Base-by-base conservation (phyloP, 1,140 invertebrate species). In the Pectinophora gossypiella region DNA sequence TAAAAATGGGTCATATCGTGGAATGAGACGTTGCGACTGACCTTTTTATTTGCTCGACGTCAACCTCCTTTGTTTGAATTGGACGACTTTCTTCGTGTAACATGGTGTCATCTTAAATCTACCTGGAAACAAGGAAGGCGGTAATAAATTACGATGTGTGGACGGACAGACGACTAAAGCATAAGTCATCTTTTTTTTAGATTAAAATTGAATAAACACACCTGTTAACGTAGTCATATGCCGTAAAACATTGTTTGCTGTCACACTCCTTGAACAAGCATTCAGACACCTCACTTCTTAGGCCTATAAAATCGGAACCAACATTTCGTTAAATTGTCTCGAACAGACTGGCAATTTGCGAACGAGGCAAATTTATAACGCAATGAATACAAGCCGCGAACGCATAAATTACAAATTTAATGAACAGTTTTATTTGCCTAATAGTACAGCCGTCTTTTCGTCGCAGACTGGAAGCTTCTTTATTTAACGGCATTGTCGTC, bases 41-140 rank as follows among this genome's bases (percentile, higher is more conserved):
- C 36, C 32, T 59, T 59, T 78, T 77, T 81, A 79, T 83, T 81
- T 83, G 76, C 63, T 59, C 62, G 55, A 62, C 63, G 77, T 78
- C 69, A 76, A 78, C 73, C 54, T 54, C 45, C 55, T 58, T 70
- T 78, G 72, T 79, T 76, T 72, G 61, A 61, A 60, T 55, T 62
- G 53, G 53, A 49, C 55, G 51, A 59, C 59, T 70, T 60, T 61
- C 65, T 48, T 54, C 36, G 27, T 21, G 21, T n/a, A 22, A n/a
- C 23, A 21, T 43, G 20, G 16, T 40, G 36, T 7, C 13, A 6
- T 18, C 7, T n/a, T n/a, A n/a, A n/a, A n/a, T 40, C 22, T 79
- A 79, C 76, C 63, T 72, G 69, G 74, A 79, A 76, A 44, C 36
- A 38, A 58, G 54, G 58, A 54, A 67, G 54, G 44, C 20, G 27